Evolutionary conservation across 1,140 invertebrate genomes (phyloP).

Genomic region (Sitophilus oryzae): DNA sequence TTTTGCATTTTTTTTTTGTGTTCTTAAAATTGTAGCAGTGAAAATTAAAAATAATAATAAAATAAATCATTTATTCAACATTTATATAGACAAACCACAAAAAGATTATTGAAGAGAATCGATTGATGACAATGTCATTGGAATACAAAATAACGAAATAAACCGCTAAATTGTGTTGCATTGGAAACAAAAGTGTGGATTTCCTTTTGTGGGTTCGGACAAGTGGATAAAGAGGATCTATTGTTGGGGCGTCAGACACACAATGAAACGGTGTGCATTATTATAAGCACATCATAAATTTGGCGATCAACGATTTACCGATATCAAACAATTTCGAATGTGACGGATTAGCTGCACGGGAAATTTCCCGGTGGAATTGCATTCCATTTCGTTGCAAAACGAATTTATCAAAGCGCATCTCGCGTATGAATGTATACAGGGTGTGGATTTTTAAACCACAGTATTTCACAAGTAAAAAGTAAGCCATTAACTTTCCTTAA

Average conservation of each 20-base stretch:
- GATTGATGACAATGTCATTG: too few species aligned
- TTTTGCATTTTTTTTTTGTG: too few species aligned
- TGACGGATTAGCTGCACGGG: constrained; percentile 28
- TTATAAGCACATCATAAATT: constrained; percentile 32
- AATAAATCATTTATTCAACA: too few species aligned
- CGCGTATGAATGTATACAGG: too few species aligned
- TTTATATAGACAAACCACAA: too few species aligned
- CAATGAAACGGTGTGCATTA: constrained; percentile 24
- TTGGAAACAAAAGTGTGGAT: background rate
- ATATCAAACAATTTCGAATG: constrained; percentile 34
- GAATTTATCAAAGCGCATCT: constrained; percentile 21
- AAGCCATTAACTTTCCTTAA: too few species aligned
- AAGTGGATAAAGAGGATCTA: constrained; percentile 10
- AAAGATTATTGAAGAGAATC: too few species aligned
- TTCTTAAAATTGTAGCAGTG: too few species aligned
- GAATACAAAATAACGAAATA: too few species aligned
- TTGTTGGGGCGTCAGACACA: constrained; percentile 3
- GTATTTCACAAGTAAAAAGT: too few species aligned
- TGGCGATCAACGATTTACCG: constrained; percentile 29
- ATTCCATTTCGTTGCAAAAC: constrained; percentile 27
- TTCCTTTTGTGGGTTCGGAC: background rate
- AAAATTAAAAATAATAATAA: too few species aligned
- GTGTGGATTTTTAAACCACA: too few species aligned
- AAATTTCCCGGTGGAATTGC: constrained; percentile 31
- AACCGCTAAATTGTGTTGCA: background rate